Evolutionary conservation across 92 coral and sea anemone genomes (phyloP), one percentile per base, ranked within the genome.

Genomic region (Zoanthus sociatus): DNA sequence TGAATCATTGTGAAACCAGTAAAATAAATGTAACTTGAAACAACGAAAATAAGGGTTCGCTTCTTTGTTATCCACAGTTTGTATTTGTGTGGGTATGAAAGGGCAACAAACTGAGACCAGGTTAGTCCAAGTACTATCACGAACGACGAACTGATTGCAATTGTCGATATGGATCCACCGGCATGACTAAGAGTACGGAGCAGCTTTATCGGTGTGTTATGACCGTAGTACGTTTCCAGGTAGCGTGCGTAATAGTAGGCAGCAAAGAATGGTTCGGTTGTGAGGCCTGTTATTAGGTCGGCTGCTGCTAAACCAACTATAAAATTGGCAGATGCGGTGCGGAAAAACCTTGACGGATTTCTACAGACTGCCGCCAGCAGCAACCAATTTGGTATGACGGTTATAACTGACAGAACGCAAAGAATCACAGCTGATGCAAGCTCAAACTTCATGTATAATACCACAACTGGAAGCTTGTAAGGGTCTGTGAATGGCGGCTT

Each of bases 191-290:
- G 89, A 7, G 66, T 53, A 17, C 17, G 5, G 9, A 93, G 47
- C 50, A 48, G 18, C 11, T 56, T 63, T 18, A 77, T 82, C 2
- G 87, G 79, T 12, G 47, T 56, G 50, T 87, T 50, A 44, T 26
- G 16, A 54, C 48, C 33, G 69, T 87, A 37, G 31, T 42, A 46
- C 53, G 72, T 88, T 7, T 60, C 78, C 31, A 86, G 14, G 44
- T 87, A 90, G 30, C 88, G 93, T 46, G 72, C 83, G 87, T 91
- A 82, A 88, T 93, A 93, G 73, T 71, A 91, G 1, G 84, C 74
- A 7, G 96, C 94, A 63, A 94, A 94, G 78, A 94, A 94, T 5
- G 98, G 98, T 71, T 93, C 98, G 1, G 96, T 91, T 54, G 96
- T 91, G 4, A 92, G 72, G 20, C 93, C 96, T 13, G 98, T 94